Evolutionary conservation across 2,113 vertebrate genomes (phyloP).

Genomic region (Aegithalos caudatus): DNA sequence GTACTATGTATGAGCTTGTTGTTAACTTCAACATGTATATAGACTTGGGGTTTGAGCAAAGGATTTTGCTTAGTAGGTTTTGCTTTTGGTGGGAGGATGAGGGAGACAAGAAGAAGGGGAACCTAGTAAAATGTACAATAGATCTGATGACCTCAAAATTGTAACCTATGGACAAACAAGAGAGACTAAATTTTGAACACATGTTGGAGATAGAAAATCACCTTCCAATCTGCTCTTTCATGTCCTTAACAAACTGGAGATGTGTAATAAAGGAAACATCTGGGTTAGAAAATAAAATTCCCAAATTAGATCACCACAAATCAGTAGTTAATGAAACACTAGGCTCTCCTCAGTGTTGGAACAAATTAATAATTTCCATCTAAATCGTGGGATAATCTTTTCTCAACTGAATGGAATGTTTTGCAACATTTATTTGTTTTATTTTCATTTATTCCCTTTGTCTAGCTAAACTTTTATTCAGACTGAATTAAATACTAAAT

Average conservation of each 20-base stretch:
- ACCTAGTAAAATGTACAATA: not conserved
- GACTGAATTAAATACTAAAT: not conserved
- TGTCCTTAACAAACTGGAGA: not conserved
- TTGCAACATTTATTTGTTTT: not conserved
- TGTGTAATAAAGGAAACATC: conserved; percentile 39
- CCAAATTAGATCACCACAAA: conserved; percentile 54
- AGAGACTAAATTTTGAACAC: not conserved
- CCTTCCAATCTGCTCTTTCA: not conserved
- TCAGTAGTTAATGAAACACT: conserved; percentile 12
- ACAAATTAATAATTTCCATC: conserved; percentile 14
- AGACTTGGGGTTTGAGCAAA: not conserved
- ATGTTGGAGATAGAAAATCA: not conserved
- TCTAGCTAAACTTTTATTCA: not conserved
- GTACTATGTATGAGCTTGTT: not conserved
- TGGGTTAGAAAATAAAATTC: conserved; percentile 57
- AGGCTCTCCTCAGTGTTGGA: not conserved
- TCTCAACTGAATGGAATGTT: conserved; percentile 34
- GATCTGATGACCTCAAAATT: not conserved
- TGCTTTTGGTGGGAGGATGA: not conserved
- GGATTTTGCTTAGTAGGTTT: not conserved
- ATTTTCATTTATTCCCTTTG: not conserved
- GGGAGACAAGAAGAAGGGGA: not conserved
- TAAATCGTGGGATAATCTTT: not conserved
- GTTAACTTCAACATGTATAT: not conserved
- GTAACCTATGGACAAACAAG: not conserved